A percentile compares a stretch with the other conserved stretches of the same genome.
Conservation (phyloP, 2,888 invertebrate genomes). For the Mesorhabditis spiculigera region DNA sequence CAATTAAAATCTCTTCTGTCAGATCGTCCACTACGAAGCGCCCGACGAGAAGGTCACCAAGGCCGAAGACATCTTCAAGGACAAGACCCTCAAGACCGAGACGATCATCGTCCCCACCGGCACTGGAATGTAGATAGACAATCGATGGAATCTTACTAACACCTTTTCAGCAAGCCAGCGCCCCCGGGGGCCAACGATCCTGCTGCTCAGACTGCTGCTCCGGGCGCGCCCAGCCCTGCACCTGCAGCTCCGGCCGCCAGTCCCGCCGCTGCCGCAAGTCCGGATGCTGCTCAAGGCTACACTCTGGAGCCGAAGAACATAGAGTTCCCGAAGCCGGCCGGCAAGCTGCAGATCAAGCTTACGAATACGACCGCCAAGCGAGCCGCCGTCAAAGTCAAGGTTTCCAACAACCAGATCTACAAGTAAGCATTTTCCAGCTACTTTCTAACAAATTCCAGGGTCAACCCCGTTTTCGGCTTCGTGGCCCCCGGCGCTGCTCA, state of each 20-base stretch:
- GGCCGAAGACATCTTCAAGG: too few relatives aligned
- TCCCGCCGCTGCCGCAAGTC: not conserved
- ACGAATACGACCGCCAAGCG: not conserved
- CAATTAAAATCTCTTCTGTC: too few relatives aligned
- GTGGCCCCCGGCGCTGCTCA: not conserved
- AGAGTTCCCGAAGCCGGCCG: not conserved
- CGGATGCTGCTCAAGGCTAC: not conserved
- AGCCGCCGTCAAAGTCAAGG: constrained; percentile 1
- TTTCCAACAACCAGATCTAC: constrained; percentile 2
- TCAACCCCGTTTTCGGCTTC: not conserved
- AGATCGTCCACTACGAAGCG: too few relatives aligned
- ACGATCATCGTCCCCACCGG: too few relatives aligned
- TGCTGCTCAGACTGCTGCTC: not conserved
- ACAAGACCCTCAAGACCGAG: too few relatives aligned
- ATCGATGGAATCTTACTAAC: not conserved
- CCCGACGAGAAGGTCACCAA: too few relatives aligned
- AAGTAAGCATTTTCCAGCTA: not conserved
- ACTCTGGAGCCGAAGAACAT: not conserved
- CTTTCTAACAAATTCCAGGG: not conserved
- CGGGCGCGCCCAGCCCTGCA: not conserved
- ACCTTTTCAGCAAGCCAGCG: not conserved
- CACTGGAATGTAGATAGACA: not conserved
- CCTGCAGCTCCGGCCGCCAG: not conserved
- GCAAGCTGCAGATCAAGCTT: not conserved
- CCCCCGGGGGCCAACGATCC: not conserved